Conservation (phyloP, 1,140 invertebrate genomes). For the Lysiphlebus fabarum region DNA sequence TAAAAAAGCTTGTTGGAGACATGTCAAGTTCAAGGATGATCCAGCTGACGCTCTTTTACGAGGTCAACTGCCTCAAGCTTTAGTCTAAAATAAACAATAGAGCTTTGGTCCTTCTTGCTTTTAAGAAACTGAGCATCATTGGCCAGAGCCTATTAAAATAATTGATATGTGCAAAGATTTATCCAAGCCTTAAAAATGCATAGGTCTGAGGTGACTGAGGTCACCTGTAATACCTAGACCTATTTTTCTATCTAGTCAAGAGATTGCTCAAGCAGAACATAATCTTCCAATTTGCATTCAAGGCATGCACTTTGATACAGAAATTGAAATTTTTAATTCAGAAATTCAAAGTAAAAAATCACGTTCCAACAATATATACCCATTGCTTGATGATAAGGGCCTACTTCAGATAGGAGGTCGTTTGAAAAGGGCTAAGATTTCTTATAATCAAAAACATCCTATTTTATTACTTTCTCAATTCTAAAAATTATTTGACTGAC, state of each 20-base stretch:
- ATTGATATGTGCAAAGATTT: no score
- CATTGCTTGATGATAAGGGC: background rate
- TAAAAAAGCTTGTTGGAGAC: background rate
- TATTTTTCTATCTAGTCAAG: no score
- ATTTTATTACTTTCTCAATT: conserved; percentile 24
- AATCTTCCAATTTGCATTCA: no score
- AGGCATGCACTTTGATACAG: no score
- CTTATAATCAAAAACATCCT: conserved; percentile 26
- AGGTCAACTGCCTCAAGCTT: conserved; percentile 1
- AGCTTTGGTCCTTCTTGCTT: conserved; percentile 13
- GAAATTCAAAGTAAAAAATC: no score
- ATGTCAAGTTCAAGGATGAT: conserved; percentile 2
- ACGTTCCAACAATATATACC: background rate
- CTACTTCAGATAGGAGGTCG: conserved; percentile 15
- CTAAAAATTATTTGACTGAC: conserved; percentile 21
- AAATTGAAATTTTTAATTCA: background rate
- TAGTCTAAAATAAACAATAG: background rate
- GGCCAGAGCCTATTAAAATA: background rate
- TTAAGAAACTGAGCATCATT: background rate
- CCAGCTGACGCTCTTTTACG: conserved; percentile 12
- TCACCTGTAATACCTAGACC: no score
- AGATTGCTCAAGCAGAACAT: no score
- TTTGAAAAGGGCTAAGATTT: background rate
- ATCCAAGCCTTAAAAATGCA: no score
- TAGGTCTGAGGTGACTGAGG: no score